These are phyloP conservation scores for Thunnus albacares DNA, from an alignment of 2,797 vertebrate species.

Conservation along the genomic window DNA sequence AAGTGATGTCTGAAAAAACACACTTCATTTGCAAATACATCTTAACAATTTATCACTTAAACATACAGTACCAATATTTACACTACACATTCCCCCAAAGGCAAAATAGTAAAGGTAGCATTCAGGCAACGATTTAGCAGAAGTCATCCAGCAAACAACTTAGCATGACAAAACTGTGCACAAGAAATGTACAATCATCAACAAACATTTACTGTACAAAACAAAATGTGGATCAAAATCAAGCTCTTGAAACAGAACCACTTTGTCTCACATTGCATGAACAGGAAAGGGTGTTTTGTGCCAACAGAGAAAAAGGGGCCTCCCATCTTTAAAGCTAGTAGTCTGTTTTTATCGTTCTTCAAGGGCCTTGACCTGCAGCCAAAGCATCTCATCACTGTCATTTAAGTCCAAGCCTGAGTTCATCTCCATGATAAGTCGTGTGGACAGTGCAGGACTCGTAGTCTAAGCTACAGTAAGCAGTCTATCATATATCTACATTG, in stretches of 20 bases:
- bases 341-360: slow-evolving; percentile 61
- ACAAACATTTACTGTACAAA: slow-evolving; percentile 82
- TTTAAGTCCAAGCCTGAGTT: slow-evolving; percentile 77
- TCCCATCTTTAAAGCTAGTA: slow-evolving; percentile 70
- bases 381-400: slow-evolving; percentile 54
- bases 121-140: slow-evolving; percentile 68
- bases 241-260: slow-evolving; percentile 99
- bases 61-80: slow-evolving; percentile 74
- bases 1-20: slow-evolving; percentile 4
- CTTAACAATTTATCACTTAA: slow-evolving; percentile 84
- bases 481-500: slow-evolving; percentile 51
- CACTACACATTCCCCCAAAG: slow-evolving; percentile 65
- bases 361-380: slow-evolving; percentile 59
- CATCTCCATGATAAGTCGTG: slow-evolving; percentile 47
- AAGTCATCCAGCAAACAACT: slow-evolving; percentile 70
- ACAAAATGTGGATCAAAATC: slow-evolving; percentile 85
- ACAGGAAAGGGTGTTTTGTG: slow-evolving; percentile 70
- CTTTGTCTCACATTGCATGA: slow-evolving; percentile 86
- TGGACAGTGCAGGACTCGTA: slow-evolving; percentile 67
- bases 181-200: slow-evolving; percentile 81
- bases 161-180: slow-evolving; percentile 79
- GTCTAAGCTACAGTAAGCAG: slow-evolving; percentile 59
- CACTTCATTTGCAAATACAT: slow-evolving; percentile 64
- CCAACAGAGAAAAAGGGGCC: slow-evolving; percentile 61
- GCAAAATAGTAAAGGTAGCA: slow-evolving; percentile 64